Evolutionary conservation across 2,113 vertebrate species (phyloP).

Genomic region (Mesembrinibis cayennensis): DNA sequence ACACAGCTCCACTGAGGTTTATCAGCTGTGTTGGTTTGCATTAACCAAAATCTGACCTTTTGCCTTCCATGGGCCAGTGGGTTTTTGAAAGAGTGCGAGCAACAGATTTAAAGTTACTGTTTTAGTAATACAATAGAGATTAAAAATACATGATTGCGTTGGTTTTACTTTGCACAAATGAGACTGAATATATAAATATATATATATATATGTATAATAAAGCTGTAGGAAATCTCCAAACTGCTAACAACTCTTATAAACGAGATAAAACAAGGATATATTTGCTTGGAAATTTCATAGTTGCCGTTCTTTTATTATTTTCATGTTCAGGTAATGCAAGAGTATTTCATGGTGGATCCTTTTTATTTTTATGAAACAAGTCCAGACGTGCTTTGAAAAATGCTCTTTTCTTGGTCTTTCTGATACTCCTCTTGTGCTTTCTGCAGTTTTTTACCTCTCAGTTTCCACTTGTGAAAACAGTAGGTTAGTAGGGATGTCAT

Average conservation of each 20-base stretch:
- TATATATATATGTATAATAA: conserved; percentile 17
- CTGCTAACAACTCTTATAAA: conserved; percentile 18
- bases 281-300: background rate
- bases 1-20: background rate
- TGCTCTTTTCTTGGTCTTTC: conserved; percentile 71
- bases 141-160: background rate
- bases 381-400: conserved; percentile 52
- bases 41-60: background rate
- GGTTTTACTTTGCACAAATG: conserved; percentile 4
- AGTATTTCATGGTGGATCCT: background rate
- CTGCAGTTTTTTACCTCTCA: conserved; percentile 71
- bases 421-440: conserved; percentile 77
- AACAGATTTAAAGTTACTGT: background rate
- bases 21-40: background rate
- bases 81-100: background rate
- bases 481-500: conserved; percentile 72
- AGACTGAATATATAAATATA: conserved; percentile 51
- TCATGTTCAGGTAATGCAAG: background rate
- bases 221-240: conserved; percentile 52
- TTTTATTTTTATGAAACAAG: conserved; percentile 29
- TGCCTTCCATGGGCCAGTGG: background rate
- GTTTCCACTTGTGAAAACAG: conserved; percentile 77
- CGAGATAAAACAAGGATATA: conserved; percentile 15
- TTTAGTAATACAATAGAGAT: background rate
- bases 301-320: background rate